A percentile compares a stretch with the other conserved stretches of the same genome.
phyloP scores from a whole-genome alignment of 2,888 invertebrate genomes.

The Hemicrepidius hirtus region DNA sequence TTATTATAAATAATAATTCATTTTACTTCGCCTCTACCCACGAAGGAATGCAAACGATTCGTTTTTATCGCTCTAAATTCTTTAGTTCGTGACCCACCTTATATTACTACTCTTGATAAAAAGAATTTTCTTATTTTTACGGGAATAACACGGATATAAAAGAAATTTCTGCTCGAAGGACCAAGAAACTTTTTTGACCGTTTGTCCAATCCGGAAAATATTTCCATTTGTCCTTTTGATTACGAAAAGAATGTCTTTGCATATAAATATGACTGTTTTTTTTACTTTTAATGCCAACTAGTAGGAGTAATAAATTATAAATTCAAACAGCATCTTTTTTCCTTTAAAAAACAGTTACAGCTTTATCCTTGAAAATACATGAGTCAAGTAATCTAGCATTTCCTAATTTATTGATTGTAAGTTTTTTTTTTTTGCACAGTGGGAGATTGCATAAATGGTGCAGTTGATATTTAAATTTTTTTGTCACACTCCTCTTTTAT shows the following conservation, averaged over 20 bases:
- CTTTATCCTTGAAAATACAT: conserved; percentile 5
- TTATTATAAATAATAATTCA: not conserved
- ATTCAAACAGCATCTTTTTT: too few relatives aligned
- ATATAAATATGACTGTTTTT: too few relatives aligned
- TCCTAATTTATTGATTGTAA: not conserved
- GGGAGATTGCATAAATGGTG: not conserved
- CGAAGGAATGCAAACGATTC: conserved; percentile 2
- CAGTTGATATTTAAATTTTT: not conserved
- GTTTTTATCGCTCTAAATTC: conserved; percentile 21
- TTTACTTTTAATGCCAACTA: too few relatives aligned
- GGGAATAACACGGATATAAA: not conserved
- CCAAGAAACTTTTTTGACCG: too few relatives aligned
- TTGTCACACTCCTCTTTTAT: not conserved
- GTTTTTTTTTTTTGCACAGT: not conserved
- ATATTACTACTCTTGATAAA: too few relatives aligned
- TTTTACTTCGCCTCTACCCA: not conserved
- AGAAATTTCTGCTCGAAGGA: too few relatives aligned
- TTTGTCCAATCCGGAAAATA: too few relatives aligned
- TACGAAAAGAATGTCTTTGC: too few relatives aligned
- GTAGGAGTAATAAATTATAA: too few relatives aligned
- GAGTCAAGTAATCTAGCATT: conserved; percentile 1
- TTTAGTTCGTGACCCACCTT: conserved; percentile 8
- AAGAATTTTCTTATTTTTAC: not conserved
- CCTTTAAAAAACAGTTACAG: not conserved
- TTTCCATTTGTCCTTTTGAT: too few relatives aligned